Percentiles rank a stretch among this genome's conserved stretches.
These are phyloP conservation scores for Nineta flava DNA, from an alignment of 2,888 invertebrate genomes.

Conservation along the genomic window DNA sequence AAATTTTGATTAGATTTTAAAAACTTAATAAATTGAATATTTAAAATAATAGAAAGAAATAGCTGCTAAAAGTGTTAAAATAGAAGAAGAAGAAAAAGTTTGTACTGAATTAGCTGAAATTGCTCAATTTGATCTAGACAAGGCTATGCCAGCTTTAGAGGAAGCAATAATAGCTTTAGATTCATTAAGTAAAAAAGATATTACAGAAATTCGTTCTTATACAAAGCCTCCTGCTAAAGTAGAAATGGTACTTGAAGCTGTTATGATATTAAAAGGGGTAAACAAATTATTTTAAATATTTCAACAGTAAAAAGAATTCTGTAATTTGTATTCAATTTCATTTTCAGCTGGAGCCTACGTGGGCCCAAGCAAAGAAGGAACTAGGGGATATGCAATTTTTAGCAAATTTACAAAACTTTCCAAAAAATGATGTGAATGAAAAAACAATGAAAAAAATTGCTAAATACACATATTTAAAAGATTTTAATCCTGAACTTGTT, in stretches of 20 bases:
- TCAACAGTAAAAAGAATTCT: neutral
- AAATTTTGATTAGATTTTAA: too few species aligned
- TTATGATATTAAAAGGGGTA: constrained; percentile 60
- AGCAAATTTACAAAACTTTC: constrained; percentile 64
- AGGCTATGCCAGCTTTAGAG: constrained; percentile 75
- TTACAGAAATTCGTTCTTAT: constrained; percentile 82
- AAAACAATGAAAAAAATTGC: constrained; percentile 67
- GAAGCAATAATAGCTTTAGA: constrained; percentile 68
- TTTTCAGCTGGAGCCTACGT: constrained; percentile 54
- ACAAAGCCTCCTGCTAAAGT: constrained; percentile 75
- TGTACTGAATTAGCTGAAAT: constrained; percentile 69
- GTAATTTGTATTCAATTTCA: constrained; percentile 2
- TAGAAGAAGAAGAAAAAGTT: constrained; percentile 62
- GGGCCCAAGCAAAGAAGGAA: constrained; percentile 77
- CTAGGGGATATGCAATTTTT: constrained; percentile 68
- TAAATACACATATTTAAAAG: constrained; percentile 61
- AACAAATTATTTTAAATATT: constrained; percentile 19
- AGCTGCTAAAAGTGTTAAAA: constrained; percentile 53
- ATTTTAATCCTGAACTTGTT: constrained; percentile 77
- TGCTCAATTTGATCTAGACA: constrained; percentile 67
- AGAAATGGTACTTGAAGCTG: constrained; percentile 80
- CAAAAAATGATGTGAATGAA: constrained; percentile 76
- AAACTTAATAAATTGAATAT: too few species aligned
- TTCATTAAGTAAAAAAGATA: constrained; percentile 69
- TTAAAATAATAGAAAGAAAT: constrained; percentile 53